Evolutionary conservation across 2,113 vertebrate species (phyloP), one percentile per base, ranked within the genome.

Genomic region (Amblyopsis rosae): DNA sequence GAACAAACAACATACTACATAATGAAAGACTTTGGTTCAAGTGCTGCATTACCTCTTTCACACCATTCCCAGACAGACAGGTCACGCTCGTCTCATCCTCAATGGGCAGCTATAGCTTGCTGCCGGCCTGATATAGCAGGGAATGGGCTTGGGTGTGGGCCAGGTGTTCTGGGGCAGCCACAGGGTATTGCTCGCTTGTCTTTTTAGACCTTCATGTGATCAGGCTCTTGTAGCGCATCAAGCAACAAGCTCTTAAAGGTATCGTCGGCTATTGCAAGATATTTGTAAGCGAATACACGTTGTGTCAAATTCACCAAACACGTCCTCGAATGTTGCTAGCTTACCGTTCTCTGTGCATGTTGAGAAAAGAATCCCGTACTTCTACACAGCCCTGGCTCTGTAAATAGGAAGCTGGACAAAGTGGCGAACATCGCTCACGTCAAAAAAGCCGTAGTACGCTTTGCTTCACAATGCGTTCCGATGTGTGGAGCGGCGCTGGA

Each of bases 21-120:
- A 3, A 59, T 51, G 54, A 17, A 68, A 56, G 67, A 69, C 59
- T 60, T 62, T 32, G 7, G 47, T 65, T 61, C 47, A 13, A 54
- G 45, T 55, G 65, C 54, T 59, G 6, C 63, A 49, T 53, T 50
- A 47, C 35, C 8, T 45, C 32, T 73, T 75, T 83, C 54, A 64
- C 59, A 59, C 71, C 84, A 88, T 89, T 90, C 84, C 85, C 85
- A 89, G 87, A 89, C 89, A 15, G 59, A 72, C 62, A 50, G 56
- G 65, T 91, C 81, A 91, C 70, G 16, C 48, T 58, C 0, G 9
- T 69, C 67, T 76, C 54, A 60, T 57, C 67, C 64, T 41, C 15
- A 49, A 62, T 12, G 32, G 54, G 72, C 57, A 9, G 73, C 61
- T 56, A 26, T 26, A 50, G 73, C 59, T 60, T 48, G 32, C 41